These are phyloP conservation scores for Blomia tropicalis DNA, from an alignment of 2,888 invertebrate species.

Conservation along the genomic window DNA sequence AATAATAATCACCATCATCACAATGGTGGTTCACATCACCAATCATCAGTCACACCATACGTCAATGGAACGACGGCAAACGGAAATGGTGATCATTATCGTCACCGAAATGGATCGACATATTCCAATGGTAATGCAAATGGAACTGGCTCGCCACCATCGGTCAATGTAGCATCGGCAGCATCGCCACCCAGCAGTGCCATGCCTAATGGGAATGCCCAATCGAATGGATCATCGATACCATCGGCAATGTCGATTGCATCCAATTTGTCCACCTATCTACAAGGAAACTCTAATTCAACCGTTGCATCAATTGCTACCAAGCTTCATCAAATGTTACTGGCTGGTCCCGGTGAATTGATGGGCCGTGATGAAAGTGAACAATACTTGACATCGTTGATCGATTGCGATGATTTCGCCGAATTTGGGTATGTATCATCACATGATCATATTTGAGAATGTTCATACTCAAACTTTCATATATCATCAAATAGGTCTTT, in stretches of 20 bases:
- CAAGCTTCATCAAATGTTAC: slow-evolving; percentile 39
- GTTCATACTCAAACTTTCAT: not conserved
- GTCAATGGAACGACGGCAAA: not conserved
- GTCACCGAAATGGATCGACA: slow-evolving; percentile 4
- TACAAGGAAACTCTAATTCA: slow-evolving; percentile 8
- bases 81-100: not conserved
- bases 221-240: not conserved
- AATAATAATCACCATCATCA: not conserved
- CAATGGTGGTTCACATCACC: not conserved
- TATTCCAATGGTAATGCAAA: not conserved
- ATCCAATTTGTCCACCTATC: not conserved
- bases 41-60: not conserved
- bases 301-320: slow-evolving; percentile 19
- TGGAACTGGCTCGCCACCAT: not conserved
- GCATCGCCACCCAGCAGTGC: not conserved
- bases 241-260: slow-evolving; percentile 11
- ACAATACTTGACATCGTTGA: slow-evolving; percentile 63
- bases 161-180: not conserved
- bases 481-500: slow-evolving; percentile 4
- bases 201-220: too few relatives aligned
- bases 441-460: not conserved
- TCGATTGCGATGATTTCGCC: slow-evolving; percentile 92
- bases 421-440: slow-evolving; percentile 39
- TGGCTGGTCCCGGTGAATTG: slow-evolving; percentile 60
- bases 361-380: slow-evolving; percentile 51